Conservation (phyloP, 2,113 vertebrate genomes). For the Notechis scutatus region DNA sequence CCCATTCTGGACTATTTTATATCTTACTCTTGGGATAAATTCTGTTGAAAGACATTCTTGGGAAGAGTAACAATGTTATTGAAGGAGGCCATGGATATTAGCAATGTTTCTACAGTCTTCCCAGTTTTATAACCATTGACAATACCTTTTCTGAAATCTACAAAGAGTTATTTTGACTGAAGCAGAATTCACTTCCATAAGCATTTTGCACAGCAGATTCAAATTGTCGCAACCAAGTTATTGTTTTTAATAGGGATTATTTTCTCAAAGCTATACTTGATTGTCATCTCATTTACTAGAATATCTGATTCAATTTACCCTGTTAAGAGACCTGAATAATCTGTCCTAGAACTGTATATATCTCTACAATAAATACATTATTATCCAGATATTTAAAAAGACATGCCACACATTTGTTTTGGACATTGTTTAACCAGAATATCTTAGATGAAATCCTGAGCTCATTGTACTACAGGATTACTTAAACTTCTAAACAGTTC, state of each 20-base stretch:
- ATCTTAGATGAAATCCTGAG: not conserved
- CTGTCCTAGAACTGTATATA: not conserved
- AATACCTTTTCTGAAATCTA: not conserved
- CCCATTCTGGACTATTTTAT: not conserved
- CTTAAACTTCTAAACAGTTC: not conserved
- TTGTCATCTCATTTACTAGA: not conserved
- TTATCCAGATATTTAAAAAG: not conserved
- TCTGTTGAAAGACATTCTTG: not conserved
- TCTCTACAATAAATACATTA: not conserved
- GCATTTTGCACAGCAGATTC: not conserved
- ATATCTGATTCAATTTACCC: not conserved
- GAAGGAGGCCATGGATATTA: not conserved
- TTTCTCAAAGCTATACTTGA: not conserved
- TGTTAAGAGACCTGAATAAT: not conserved
- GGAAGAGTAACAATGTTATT: not conserved
- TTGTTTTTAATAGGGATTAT: not conserved
- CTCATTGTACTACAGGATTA: not conserved
- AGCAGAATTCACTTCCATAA: not conserved
- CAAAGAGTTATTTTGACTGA: not conserved
- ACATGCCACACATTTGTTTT: not conserved
- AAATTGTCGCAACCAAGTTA: not conserved
- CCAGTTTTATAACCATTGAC: not conserved
- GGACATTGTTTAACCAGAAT: not conserved
- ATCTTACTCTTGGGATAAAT: not conserved
- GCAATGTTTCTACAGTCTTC: not conserved